Conservation (phyloP, 1,140 invertebrate genomes). For the Pogonognathellus flavescens region DNA sequence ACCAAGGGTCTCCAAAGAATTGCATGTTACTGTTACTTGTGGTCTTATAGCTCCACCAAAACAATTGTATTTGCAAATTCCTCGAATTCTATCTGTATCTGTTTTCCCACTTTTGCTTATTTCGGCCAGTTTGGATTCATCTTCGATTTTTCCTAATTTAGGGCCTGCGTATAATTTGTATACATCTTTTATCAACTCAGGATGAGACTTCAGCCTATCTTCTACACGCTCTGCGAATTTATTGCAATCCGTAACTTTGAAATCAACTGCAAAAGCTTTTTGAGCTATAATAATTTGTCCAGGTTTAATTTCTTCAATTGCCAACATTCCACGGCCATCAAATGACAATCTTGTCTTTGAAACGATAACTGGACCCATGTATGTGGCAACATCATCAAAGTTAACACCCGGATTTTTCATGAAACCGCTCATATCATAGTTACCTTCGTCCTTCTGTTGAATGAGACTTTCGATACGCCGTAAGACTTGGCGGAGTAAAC, state of each 20-base stretch:
- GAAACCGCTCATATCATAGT: background rate
- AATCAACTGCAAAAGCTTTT: constrained; percentile 16
- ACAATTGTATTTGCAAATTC: constrained; percentile 17
- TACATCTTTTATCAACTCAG: background rate
- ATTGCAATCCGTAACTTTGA: background rate
- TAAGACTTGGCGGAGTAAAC: background rate
- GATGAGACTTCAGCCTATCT: background rate
- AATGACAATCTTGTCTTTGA: background rate
- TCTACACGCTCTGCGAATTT: background rate
- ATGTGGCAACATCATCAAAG: background rate
- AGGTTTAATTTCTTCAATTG: constrained; percentile 33
- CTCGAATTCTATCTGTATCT: background rate
- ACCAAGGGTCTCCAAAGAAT: background rate
- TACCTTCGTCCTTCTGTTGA: background rate
- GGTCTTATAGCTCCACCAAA: background rate
- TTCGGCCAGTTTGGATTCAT: background rate
- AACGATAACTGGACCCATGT: background rate
- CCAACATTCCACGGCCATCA: constrained; percentile 26
- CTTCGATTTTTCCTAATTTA: background rate
- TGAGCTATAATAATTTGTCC: constrained; percentile 24
- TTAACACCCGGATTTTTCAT: background rate
- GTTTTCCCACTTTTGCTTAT: too few species aligned
- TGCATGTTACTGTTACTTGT: background rate
- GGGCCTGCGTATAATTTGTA: constrained; percentile 27
- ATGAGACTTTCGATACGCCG: background rate